These are phyloP conservation scores for Otus scops DNA, from an alignment of 2,797 vertebrate species.

Conservation along the genomic window DNA sequence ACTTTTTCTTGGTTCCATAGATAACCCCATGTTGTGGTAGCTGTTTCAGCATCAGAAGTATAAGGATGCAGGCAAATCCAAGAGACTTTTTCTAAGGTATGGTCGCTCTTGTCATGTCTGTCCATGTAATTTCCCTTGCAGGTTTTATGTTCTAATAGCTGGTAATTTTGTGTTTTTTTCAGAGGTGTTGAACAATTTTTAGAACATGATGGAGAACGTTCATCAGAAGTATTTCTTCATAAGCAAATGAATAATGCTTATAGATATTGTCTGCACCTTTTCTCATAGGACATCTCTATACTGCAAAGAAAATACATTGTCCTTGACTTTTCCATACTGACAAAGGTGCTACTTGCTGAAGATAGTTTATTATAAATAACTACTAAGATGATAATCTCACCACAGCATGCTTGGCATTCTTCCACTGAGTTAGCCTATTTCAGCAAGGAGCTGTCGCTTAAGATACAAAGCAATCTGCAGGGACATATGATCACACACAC, in stretches of 20 bases:
- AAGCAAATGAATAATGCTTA: not conserved
- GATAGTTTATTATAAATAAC: constrained; percentile 60
- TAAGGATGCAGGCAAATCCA: not conserved
- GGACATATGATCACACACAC: constrained; percentile 66
- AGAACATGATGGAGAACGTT: not conserved
- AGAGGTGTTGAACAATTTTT: not conserved
- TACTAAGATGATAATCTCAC: constrained; percentile 67
- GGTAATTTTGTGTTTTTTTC: not conserved
- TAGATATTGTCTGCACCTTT: not conserved
- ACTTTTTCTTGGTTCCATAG: constrained; percentile 8
- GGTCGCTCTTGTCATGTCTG: not conserved
- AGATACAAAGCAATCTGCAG: constrained; percentile 68
- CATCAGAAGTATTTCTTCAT: not conserved
- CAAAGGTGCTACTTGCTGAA: constrained; percentile 52
- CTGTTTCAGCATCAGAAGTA: not conserved
- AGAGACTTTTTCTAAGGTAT: constrained; percentile 1
- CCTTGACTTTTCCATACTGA: constrained; percentile 39
- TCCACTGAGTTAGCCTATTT: constrained; percentile 67
- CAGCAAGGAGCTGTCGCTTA: constrained; percentile 63
- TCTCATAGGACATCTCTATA: not conserved
- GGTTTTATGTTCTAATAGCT: not conserved
- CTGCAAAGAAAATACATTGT: not conserved
- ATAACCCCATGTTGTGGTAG: not conserved
- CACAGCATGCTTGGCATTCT: constrained; percentile 61
- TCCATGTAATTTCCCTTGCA: not conserved